phyloP scores from a whole-genome alignment of 2,888 invertebrate genomes.

The Choristoneura rosaceana region DNA sequence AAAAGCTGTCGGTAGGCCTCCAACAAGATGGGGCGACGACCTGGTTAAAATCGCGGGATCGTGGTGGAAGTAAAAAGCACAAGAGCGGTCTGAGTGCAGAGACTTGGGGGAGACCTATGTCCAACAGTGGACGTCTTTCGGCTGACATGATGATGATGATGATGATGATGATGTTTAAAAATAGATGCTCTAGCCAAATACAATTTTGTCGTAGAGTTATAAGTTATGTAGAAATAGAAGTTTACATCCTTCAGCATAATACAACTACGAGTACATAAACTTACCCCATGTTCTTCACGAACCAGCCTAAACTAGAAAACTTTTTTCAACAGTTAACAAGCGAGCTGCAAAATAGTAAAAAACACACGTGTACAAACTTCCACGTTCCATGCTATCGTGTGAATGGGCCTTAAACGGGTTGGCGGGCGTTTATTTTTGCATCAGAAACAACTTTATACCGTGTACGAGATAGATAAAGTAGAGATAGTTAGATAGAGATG shows the following conservation, averaged over 20 bases:
- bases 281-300: slow-evolving; percentile 11
- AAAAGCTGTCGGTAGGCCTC: too few species aligned
- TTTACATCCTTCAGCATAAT: slow-evolving; percentile 1
- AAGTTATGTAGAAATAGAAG: not conserved
- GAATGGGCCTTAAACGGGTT: slow-evolving; percentile 63
- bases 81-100: too few species aligned
- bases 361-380: slow-evolving; percentile 50
- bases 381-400: slow-evolving; percentile 56
- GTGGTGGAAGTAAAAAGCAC: too few species aligned
- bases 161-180: too few species aligned
- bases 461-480: not conserved
- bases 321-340: slow-evolving; percentile 50
- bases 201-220: too few species aligned
- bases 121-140: too few species aligned
- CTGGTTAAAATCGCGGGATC: too few species aligned
- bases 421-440: slow-evolving; percentile 43
- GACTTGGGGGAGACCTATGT: too few species aligned
- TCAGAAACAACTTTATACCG: slow-evolving; percentile 26
- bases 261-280: slow-evolving; percentile 2
- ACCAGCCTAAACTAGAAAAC: slow-evolving; percentile 29
- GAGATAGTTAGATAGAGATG: too few species aligned
- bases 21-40: too few species aligned
- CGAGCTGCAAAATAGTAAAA: slow-evolving; percentile 53
- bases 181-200: too few species aligned
- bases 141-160: too few species aligned